A percentile compares a stretch with the other conserved stretches of the same genome.
phyloP scores from a whole-genome alignment of 2,113 vertebrate genomes.

The Aspiorhynchus laticeps region DNA sequence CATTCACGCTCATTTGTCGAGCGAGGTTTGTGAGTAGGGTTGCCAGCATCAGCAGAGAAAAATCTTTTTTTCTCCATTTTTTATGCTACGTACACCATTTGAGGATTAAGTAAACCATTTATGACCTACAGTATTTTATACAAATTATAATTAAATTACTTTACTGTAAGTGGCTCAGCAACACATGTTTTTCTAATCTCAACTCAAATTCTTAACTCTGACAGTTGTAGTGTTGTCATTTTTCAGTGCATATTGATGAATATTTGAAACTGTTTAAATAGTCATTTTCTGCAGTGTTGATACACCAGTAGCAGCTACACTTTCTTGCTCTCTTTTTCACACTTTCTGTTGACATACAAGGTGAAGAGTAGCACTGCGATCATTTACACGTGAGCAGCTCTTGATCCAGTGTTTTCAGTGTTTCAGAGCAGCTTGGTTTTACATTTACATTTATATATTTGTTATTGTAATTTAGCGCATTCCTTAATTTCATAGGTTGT shows the following conservation, averaged over 20 bases:
- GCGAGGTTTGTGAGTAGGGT: neutral
- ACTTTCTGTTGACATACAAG: neutral
- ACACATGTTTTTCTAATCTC: neutral
- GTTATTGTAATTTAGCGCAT: no score
- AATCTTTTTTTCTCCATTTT: neutral
- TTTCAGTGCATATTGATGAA: neutral
- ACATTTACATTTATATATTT: no score
- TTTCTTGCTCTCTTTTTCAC: neutral
- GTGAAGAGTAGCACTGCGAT: neutral
- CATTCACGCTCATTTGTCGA: conserved; percentile 12
- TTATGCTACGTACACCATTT: neutral
- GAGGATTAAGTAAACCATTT: neutral
- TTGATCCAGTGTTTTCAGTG: neutral
- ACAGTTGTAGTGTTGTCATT: neutral
- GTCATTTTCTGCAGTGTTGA: neutral
- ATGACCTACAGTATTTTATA: neutral
- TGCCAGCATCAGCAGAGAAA: neutral
- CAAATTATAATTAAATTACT: neutral
- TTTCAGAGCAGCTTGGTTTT: neutral
- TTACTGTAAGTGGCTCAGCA: no score
- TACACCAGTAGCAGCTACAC: neutral
- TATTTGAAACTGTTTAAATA: neutral
- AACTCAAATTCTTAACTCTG: neutral
- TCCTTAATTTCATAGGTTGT: no score
- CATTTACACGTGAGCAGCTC: neutral